These are phyloP conservation scores for Ursus arctos DNA, from an alignment of 2,113 vertebrate species.

Conservation along the genomic window DNA sequence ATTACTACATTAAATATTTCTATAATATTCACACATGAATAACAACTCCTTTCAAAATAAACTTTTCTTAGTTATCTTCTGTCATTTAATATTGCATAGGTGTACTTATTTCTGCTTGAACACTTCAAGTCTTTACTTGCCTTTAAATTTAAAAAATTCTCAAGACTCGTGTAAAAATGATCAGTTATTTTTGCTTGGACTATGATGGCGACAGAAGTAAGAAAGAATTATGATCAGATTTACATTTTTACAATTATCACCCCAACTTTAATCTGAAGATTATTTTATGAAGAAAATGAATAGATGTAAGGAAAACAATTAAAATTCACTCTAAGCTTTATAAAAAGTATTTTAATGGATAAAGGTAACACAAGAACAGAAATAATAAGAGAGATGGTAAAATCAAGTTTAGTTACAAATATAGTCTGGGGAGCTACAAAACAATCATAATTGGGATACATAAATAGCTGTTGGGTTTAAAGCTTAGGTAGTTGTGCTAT, in stretches of 20 bases:
- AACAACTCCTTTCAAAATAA: background rate
- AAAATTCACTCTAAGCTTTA: background rate
- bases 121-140: background rate
- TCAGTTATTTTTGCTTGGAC: background rate
- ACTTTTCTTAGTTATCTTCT: constrained; percentile 1
- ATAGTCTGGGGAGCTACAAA: background rate
- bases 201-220: background rate
- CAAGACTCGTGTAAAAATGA: background rate
- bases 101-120: background rate
- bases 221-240: background rate
- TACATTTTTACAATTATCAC: background rate
- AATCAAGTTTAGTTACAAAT: background rate
- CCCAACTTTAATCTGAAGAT: background rate
- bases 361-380: background rate
- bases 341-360: background rate
- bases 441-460: background rate
- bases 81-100: background rate
- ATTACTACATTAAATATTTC: background rate
- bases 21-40: background rate
- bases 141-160: background rate
- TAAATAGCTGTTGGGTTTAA: background rate
- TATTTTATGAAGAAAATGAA: background rate
- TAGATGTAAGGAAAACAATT: background rate
- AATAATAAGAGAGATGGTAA: background rate
- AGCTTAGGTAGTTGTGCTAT: background rate